phyloP scores from a whole-genome alignment of 1,140 invertebrate genomes.

The Nephotettix cincticeps region DNA sequence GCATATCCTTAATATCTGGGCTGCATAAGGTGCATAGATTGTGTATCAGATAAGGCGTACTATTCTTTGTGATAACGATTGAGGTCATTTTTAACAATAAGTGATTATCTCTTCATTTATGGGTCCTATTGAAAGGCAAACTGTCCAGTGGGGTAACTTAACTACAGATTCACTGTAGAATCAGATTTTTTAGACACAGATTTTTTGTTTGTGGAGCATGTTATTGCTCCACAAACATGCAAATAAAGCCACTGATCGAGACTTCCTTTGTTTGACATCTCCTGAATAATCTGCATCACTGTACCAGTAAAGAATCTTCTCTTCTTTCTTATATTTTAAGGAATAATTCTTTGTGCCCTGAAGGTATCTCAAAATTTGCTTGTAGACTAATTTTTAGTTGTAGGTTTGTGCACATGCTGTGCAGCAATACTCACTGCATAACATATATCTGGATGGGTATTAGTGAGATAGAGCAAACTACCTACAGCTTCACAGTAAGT shows the following conservation, averaged over 20 bases:
- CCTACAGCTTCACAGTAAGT: neutral
- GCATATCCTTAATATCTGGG: no score
- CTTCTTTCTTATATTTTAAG: neutral
- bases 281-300: slow-evolving; percentile 45
- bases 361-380: neutral
- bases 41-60: no score
- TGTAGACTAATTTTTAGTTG: neutral
- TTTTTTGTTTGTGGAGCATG: slow-evolving; percentile 45
- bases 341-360: neutral
- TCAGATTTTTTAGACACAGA: no score
- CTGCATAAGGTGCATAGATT: no score
- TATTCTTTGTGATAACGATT: no score
- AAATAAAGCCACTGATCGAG: slow-evolving; percentile 37
- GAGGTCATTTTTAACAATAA: no score
- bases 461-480: neutral
- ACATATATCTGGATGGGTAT: neutral
- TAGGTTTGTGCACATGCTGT: neutral
- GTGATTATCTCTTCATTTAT: no score
- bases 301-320: neutral
- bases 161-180: no score
- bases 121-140: no score
- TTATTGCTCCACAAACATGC: slow-evolving; percentile 29
- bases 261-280: slow-evolving; percentile 41
- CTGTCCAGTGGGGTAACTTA: no score
- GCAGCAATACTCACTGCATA: neutral